Evolutionary conservation across 2,113 vertebrate species (phyloP).

Genomic region (Toxostoma redivivum): DNA sequence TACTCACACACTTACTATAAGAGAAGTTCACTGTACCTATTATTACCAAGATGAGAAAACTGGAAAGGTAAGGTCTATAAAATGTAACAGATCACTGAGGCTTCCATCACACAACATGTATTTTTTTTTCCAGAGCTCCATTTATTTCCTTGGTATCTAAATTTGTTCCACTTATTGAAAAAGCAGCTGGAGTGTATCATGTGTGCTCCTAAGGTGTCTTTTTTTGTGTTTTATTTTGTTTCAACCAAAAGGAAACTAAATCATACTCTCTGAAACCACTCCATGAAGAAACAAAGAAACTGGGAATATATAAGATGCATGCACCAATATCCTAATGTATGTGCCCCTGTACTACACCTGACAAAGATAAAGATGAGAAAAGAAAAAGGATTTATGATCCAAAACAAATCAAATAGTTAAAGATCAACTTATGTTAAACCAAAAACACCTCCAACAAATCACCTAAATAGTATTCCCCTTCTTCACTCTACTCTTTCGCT

Average conservation of each 20-base stretch:
- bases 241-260: neutral
- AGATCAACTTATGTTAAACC: neutral
- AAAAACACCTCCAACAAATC: neutral
- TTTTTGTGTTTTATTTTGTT: neutral
- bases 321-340: neutral
- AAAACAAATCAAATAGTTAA: neutral
- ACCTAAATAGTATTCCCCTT: neutral
- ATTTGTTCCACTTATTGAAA: neutral
- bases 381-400: neutral
- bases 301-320: neutral
- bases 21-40: neutral
- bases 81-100: neutral
- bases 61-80: neutral
- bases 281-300: neutral
- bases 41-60: neutral
- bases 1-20: neutral
- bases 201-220: neutral
- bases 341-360: accelerated
- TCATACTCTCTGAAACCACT: neutral
- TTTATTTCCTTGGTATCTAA: neutral
- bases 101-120: neutral
- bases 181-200: neutral
- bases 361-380: neutral
- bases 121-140: neutral
- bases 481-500: neutral